phyloP scores from a whole-genome alignment of 1,140 invertebrate genomes.

The Plodia interpunctella region DNA sequence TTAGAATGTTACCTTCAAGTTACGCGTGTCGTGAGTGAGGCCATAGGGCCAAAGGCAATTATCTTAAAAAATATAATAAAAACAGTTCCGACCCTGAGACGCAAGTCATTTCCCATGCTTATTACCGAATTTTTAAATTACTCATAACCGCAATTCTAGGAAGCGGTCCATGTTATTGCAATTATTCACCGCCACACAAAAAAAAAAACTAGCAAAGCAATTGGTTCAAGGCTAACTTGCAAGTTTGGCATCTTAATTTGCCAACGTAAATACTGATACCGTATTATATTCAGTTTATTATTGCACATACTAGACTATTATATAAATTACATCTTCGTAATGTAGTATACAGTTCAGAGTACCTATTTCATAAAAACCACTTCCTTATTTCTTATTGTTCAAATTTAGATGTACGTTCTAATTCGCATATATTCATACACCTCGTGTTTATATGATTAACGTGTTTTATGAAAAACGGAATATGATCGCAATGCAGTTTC shows the following conservation, averaged over 20 bases:
- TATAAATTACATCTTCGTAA: too few relatives aligned
- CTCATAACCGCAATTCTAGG: constrained; percentile 15
- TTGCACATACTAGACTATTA: too few relatives aligned
- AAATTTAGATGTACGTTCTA: too few relatives aligned
- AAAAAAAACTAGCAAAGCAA: neutral
- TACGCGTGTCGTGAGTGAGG: neutral
- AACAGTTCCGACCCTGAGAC: constrained; percentile 13
- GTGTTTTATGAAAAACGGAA: neutral
- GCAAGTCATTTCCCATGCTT: constrained; percentile 14
- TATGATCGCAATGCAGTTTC: neutral
- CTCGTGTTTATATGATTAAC: too few relatives aligned
- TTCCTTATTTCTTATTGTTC: too few relatives aligned
- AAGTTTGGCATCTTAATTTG: neutral
- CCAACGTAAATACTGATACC: too few relatives aligned
- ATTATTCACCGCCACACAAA: neutral
- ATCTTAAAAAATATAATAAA: constrained; percentile 3
- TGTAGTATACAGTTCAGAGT: too few relatives aligned
- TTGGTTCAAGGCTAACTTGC: neutral
- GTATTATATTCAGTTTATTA: too few relatives aligned
- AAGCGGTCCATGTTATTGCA: constrained; percentile 10
- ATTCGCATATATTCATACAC: too few relatives aligned
- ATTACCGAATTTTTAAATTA: constrained; percentile 15
- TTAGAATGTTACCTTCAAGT: constrained; percentile 4
- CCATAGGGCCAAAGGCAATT: constrained; percentile 12
- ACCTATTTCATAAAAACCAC: too few relatives aligned